These are phyloP conservation scores for Megalurothrips usitatus DNA, from an alignment of 2,888 invertebrate genomes.

Conservation along the genomic window DNA sequence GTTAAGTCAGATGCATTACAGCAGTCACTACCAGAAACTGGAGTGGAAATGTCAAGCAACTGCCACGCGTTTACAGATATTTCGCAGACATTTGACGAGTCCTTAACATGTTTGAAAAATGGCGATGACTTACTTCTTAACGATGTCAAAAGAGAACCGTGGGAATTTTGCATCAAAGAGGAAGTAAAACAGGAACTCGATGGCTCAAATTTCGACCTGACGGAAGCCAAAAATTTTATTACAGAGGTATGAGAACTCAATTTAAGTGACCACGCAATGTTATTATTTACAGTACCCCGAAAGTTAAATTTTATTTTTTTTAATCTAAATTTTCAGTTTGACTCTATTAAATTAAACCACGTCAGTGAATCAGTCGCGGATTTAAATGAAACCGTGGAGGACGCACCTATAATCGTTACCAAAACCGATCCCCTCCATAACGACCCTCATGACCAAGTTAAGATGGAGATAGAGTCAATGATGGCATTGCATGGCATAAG, in stretches of 20 bases:
- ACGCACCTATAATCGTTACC: not conserved
- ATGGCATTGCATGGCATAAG: not conserved
- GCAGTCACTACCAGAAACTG: too few relatives aligned
- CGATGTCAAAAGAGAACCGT: not conserved
- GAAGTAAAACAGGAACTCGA: not conserved
- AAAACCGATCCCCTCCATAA: not conserved
- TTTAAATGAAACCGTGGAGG: not conserved
- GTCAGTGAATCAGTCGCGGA: not conserved
- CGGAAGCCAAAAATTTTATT: not conserved
- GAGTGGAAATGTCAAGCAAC: too few relatives aligned
- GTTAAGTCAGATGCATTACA: too few relatives aligned
- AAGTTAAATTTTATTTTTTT: not conserved
- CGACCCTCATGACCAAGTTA: not conserved
- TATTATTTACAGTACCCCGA: constrained; percentile 8
- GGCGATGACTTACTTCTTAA: not conserved
- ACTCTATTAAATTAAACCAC: constrained; percentile 37
- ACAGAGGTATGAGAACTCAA: not conserved
- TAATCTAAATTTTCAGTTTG: constrained; percentile 39
- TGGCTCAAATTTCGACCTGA: not conserved
- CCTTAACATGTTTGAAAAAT: too few relatives aligned
- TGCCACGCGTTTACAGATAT: too few relatives aligned
- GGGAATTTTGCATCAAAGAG: not conserved
- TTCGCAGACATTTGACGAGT: too few relatives aligned
- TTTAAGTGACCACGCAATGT: too few relatives aligned
- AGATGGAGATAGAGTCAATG: not conserved